Evolutionary conservation across 1,140 invertebrate species (phyloP).

Genomic region (Dendrolimus kikuchii): DNA sequence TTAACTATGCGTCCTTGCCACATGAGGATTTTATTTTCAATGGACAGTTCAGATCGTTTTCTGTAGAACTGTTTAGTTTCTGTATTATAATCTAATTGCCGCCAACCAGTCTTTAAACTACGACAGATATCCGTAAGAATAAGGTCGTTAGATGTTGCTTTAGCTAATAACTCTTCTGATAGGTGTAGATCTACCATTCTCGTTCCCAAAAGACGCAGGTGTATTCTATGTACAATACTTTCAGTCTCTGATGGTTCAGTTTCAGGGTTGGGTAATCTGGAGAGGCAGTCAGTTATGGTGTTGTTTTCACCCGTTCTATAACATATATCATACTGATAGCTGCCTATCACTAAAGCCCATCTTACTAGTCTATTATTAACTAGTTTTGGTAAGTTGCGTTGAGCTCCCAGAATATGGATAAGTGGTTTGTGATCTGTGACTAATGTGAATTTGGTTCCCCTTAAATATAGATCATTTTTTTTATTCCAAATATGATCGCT

Average conservation of each 20-base stretch:
- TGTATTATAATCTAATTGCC: background rate
- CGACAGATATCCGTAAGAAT: background rate
- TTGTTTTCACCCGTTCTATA: conserved; percentile 5
- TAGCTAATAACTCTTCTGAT: background rate
- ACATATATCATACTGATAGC: conserved; percentile 9
- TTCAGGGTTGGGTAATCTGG: conserved; percentile 3
- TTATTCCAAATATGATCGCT: conserved; percentile 3
- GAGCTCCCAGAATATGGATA: conserved; percentile 6
- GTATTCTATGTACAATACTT: background rate
- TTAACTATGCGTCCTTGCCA: conserved; percentile 1
- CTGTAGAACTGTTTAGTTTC: conserved; percentile 1
- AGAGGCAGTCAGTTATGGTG: conserved; percentile 3
- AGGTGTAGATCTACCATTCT: background rate
- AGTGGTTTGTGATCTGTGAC: conserved; percentile 7
- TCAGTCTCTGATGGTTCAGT: background rate
- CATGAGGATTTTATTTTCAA: conserved; percentile 1
- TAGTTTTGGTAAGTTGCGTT: conserved; percentile 9
- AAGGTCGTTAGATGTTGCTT: background rate
- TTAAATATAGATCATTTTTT: conserved; percentile 8
- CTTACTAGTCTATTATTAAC: conserved; percentile 6
- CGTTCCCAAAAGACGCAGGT: background rate
- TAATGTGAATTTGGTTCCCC: conserved; percentile 6
- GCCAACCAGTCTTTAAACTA: background rate
- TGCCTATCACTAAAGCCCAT: conserved; percentile 5
- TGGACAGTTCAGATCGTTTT: conserved; percentile 2